Percentiles rank a stretch among this genome's conserved stretches.
phyloP scores from a whole-genome alignment of 2,888 invertebrate genomes.

The Caenorhabditis plicata region DNA sequence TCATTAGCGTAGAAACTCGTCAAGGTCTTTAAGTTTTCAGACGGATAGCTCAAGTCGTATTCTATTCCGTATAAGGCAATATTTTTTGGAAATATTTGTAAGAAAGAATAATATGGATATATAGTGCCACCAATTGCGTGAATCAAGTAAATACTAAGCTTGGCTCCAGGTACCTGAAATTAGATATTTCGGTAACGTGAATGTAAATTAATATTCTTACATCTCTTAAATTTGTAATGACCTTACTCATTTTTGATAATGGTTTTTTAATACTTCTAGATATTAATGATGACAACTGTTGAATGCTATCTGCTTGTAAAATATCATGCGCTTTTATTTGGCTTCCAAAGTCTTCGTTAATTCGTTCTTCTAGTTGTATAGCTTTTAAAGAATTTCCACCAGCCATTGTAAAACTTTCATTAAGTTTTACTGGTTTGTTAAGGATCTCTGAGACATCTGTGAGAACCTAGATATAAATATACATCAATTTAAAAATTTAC shows the following conservation, averaged over 20 bases:
- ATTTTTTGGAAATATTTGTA: conserved; percentile 48
- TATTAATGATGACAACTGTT: conserved; percentile 5
- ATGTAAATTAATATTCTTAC: conserved; percentile 3
- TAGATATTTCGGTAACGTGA: background rate
- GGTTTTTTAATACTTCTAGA: conserved; percentile 1
- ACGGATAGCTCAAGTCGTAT: conserved; percentile 45
- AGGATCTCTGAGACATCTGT: conserved; percentile 1
- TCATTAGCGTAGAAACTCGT: conserved; percentile 50
- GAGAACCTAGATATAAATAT: conserved; percentile 4
- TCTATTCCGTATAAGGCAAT: conserved; percentile 56
- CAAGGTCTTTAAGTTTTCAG: conserved; percentile 44
- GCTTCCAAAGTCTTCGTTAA: conserved; percentile 39
- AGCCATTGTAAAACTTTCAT: conserved; percentile 42
- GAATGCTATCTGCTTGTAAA: conserved; percentile 19
- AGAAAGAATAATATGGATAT: conserved; percentile 57
- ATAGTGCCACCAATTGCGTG: conserved; percentile 64
- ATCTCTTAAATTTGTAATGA: conserved; percentile 38
- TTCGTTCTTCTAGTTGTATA: conserved; percentile 37
- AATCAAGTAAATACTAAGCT: conserved; percentile 49
- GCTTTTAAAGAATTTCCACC: conserved; percentile 58
- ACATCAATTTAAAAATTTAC: background rate
- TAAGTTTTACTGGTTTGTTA: conserved; percentile 3
- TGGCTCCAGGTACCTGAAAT: conserved; percentile 27
- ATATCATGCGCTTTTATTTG: conserved; percentile 33
- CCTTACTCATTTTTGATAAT: conserved; percentile 1